These are phyloP conservation scores for Coendou prehensilis DNA, from an alignment of 2,797 vertebrate species.

Conservation along the genomic window DNA sequence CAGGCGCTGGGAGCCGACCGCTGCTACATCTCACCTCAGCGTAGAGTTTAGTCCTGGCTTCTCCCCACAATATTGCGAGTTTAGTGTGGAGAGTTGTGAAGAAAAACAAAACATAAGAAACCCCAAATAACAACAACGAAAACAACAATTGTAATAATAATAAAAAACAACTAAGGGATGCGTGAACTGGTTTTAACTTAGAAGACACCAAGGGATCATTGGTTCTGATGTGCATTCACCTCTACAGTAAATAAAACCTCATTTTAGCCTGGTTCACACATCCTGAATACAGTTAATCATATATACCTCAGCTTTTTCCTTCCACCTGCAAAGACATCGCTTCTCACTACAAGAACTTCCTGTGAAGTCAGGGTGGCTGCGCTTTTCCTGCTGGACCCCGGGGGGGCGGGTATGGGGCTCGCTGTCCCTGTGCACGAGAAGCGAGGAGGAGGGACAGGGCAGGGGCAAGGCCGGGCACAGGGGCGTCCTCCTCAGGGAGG, in stretches of 20 bases:
- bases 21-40: constrained; percentile 91
- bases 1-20: constrained; percentile 85
- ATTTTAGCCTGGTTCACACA: constrained; percentile 83
- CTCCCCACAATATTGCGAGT: constrained; percentile 90
- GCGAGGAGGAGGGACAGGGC: background rate
- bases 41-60: constrained; percentile 93
- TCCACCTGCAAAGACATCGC: constrained; percentile 78
- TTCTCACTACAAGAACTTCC: constrained; percentile 72
- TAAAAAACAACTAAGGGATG: constrained; percentile 86
- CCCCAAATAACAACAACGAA: constrained; percentile 77
- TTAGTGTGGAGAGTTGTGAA: constrained; percentile 89
- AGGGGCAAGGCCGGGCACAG: background rate
- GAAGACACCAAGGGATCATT: constrained; percentile 81
- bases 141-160: constrained; percentile 83
- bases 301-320: constrained; percentile 83
- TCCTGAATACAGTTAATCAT: constrained; percentile 79
- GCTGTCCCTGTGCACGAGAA: constrained; percentile 78
- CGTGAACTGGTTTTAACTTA: constrained; percentile 84
- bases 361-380: constrained; percentile 81
- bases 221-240: constrained; percentile 81
- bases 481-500: background rate
- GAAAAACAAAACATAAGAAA: constrained; percentile 79
- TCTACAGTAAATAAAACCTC: constrained; percentile 77
- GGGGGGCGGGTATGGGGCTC: constrained; percentile 78
- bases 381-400: constrained; percentile 81